Base-by-base conservation (phyloP, 1,140 invertebrate species). In the Anthonomus grandis region DNA sequence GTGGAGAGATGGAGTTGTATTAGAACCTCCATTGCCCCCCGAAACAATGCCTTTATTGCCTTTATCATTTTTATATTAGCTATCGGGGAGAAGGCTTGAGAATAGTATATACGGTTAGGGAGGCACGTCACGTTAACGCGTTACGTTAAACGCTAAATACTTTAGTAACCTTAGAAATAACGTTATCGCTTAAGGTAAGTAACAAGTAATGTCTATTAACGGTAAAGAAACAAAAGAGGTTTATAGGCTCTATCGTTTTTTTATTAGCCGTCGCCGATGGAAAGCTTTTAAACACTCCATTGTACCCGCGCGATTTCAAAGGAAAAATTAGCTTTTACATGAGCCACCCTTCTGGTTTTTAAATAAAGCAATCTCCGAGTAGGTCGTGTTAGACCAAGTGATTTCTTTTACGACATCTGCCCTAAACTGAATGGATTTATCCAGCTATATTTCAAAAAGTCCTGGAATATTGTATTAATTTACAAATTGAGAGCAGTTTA, bases 61-160 rank as follows among this genome's bases (percentile, higher is more conserved):
- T 45, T 45, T 24, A 45, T 55, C 24, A 55, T 55, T 55, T 46
- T 23, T 38, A 34, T 55, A 50, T 50, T 50, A 50, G n/a, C n/a
- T n/a, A n/a, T n/a, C n/a, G n/a, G n/a, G n/a, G n/a, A n/a, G n/a
- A n/a, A n/a, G n/a, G n/a, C n/a, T n/a, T n/a, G n/a, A n/a, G n/a
- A n/a, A n/a, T n/a, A n/a, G n/a, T n/a, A n/a, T n/a, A n/a, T n/a
- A n/a, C n/a, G n/a, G n/a, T n/a, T n/a, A n/a, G n/a, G n/a, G n/a
- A n/a, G n/a, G n/a, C n/a, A n/a, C n/a, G n/a, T n/a, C n/a, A n/a
- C n/a, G n/a, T n/a, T n/a, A n/a, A n/a, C n/a, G n/a, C n/a, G n/a
- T n/a, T n/a, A n/a, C n/a, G n/a, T n/a, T n/a, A n/a, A n/a, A n/a
- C n/a, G n/a, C n/a, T n/a, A n/a, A n/a, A n/a, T n/a, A n/a, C n/a